These are phyloP conservation scores for Drosophila grimshawi DNA, from an alignment of 1,140 invertebrate species.

Conservation along the genomic window DNA sequence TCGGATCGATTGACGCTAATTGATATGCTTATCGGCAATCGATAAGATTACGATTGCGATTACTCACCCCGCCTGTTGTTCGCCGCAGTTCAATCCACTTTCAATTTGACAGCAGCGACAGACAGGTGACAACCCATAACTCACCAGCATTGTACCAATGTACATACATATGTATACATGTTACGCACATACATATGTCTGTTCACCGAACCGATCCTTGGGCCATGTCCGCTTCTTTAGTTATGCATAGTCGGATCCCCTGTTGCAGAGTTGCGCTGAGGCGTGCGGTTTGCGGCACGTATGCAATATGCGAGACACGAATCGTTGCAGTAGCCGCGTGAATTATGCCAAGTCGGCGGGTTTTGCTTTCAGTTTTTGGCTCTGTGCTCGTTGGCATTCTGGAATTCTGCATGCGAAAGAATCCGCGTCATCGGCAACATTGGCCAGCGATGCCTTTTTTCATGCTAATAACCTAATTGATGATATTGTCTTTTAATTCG, in stretches of 20 bases:
- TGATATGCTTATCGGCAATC: slow-evolving; percentile 84
- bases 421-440: slow-evolving; percentile 36
- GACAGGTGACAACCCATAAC: slow-evolving; percentile 84
- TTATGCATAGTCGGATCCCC: slow-evolving; percentile 46
- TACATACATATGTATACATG: slow-evolving; percentile 1
- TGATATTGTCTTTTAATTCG: slow-evolving; percentile 84
- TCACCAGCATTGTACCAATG: slow-evolving; percentile 51
- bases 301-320: slow-evolving; percentile 70
- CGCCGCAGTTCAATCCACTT: slow-evolving; percentile 78
- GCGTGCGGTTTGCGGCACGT: not conserved
- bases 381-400: slow-evolving; percentile 23
- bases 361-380: slow-evolving; percentile 14
- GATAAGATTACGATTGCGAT: slow-evolving; percentile 60
- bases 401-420: slow-evolving; percentile 57
- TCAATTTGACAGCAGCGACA: slow-evolving; percentile 83
- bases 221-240: slow-evolving; percentile 72
- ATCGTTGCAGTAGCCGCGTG: slow-evolving; percentile 46
- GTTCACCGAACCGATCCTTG: slow-evolving; percentile 42
- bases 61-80: slow-evolving; percentile 49
- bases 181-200: slow-evolving; percentile 20
- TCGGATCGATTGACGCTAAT: slow-evolving; percentile 71
- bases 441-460: slow-evolving; percentile 44
- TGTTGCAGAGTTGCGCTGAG: not conserved
- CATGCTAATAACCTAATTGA: slow-evolving; percentile 82
- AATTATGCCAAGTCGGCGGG: slow-evolving; percentile 32